These are phyloP conservation scores for Cataglyphis altisquamis DNA, from an alignment of 2,888 invertebrate species.

Conservation along the genomic window DNA sequence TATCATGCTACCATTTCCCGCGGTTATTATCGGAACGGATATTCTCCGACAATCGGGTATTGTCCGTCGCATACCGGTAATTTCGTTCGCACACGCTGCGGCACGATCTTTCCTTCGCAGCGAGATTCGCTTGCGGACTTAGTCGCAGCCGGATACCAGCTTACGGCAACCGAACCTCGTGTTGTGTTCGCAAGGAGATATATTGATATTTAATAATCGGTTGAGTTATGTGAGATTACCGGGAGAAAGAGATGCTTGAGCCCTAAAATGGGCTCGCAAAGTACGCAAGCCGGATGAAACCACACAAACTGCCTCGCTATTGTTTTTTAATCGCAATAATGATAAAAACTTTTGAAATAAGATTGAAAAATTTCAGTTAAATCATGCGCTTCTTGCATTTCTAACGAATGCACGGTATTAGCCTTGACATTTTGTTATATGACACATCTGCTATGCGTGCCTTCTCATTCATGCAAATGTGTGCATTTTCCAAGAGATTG, in stretches of 20 bases:
- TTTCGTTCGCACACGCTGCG: conserved; percentile 30
- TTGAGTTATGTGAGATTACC: not conserved
- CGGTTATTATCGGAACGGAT: conserved; percentile 39
- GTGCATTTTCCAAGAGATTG: not conserved
- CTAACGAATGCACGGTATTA: conserved; percentile 38
- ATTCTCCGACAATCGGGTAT: conserved; percentile 40
- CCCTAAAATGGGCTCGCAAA: not conserved
- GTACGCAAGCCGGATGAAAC: not conserved
- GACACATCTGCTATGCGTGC: not conserved
- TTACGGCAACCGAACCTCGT: not conserved
- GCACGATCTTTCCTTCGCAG: conserved; percentile 5
- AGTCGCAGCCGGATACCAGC: conserved; percentile 1
- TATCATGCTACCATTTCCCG: conserved; percentile 44
- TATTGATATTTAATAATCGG: conserved; percentile 59
- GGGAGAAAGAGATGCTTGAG: conserved; percentile 20
- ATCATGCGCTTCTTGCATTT: conserved; percentile 22
- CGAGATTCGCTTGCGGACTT: conserved; percentile 15
- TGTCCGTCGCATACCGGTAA: conserved; percentile 49
- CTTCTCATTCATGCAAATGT: not conserved
- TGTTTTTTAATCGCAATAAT: conserved; percentile 43
- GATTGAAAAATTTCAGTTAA: conserved; percentile 60
- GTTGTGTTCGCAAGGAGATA: not conserved
- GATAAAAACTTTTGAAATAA: conserved; percentile 29
- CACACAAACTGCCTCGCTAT: not conserved
- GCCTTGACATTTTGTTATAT: conserved; percentile 22